These are phyloP conservation scores for Pteronotus mesoamericanus DNA, from an alignment of 2,797 vertebrate genomes.

Conservation along the genomic window DNA sequence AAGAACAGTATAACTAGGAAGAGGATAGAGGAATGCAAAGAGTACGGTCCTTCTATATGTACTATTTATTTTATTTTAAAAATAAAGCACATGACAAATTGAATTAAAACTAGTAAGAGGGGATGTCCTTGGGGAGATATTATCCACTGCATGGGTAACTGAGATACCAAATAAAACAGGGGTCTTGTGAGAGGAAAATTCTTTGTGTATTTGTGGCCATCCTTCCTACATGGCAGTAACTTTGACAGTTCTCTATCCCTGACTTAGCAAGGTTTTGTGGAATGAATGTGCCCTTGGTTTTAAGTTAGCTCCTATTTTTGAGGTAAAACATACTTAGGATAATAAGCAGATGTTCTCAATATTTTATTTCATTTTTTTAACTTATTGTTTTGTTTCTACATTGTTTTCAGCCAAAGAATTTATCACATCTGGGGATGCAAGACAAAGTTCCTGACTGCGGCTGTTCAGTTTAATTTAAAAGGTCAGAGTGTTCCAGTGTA, in stretches of 20 bases:
- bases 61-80: background rate
- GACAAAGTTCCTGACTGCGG: background rate
- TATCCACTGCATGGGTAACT: background rate
- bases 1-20: background rate
- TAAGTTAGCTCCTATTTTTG: background rate
- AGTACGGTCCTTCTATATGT: background rate
- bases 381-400: background rate
- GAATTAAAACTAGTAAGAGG: background rate
- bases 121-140: background rate
- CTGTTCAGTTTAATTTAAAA: conserved; percentile 19
- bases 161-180: background rate
- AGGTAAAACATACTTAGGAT: background rate
- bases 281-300: background rate
- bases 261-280: background rate
- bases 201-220: background rate
- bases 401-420: conserved; percentile 4
- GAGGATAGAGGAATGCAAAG: background rate
- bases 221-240: background rate
- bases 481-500: background rate
- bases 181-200: background rate
- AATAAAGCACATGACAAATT: background rate
- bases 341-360: conserved; percentile 1
- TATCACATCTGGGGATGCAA: conserved; percentile 33
- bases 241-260: background rate
- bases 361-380: background rate